Conservation (phyloP, 2,888 invertebrate genomes). For the Drosophila mulleri region DNA sequence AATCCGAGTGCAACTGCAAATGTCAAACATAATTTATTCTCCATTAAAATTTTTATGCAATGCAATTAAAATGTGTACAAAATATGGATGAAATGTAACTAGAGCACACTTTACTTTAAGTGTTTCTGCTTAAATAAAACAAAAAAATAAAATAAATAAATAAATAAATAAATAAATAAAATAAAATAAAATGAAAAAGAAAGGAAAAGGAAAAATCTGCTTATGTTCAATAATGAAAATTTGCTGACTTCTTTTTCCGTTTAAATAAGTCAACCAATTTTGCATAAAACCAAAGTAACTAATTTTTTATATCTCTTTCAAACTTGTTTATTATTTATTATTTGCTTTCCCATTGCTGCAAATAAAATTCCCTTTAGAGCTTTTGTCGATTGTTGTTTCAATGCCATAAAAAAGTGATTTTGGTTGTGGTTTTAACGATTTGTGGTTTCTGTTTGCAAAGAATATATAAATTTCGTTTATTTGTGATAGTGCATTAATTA, state of each 20-base stretch:
- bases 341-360: neutral
- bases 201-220: neutral
- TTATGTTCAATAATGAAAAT: neutral
- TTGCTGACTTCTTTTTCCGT: neutral
- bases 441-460: slow-evolving; percentile 4
- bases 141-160: no score
- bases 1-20: neutral
- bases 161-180: neutral
- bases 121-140: neutral
- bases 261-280: neutral
- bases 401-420: slow-evolving; percentile 1
- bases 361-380: slow-evolving; percentile 1
- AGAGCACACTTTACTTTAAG: neutral
- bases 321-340: neutral
- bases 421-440: slow-evolving; percentile 8
- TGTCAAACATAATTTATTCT: neutral
- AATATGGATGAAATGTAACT: neutral
- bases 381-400: slow-evolving; percentile 2
- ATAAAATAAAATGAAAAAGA: no score
- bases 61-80: neutral
- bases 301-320: neutral
- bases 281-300: neutral
- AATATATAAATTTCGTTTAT: neutral
- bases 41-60: neutral
- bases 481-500: slow-evolving; percentile 2